Evolutionary conservation across 2,888 invertebrate genomes (phyloP), one percentile per base, ranked within the genome.

Genomic region (Callinectes sapidus): DNA sequence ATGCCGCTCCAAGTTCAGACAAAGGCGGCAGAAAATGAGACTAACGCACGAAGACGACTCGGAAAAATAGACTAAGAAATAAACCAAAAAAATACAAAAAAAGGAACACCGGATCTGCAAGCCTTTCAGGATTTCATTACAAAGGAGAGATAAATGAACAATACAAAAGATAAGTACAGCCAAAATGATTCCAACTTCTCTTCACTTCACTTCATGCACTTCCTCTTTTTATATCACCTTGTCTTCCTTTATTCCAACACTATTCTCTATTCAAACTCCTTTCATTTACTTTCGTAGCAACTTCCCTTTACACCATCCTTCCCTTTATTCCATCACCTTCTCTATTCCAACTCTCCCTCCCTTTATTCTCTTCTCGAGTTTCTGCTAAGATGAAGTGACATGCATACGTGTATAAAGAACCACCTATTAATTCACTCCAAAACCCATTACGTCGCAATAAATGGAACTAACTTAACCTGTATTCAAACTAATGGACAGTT

Each of bases 1-100:
- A 81, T 81, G 81, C 71, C 71, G 71, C 71, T 28, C 71, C 71
- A 71, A 71, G 71, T 81, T 35, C 81, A 81, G 81, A 81, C 81
- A 81, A 81, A 81, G 81, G 18, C 32, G 14, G 10, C 35, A 35
- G 35, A 81, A 81, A 81, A 81, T 81, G 16, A 81, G 81, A 81
- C 81, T 35, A 81, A 10, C 16, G 16, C 71, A 71, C 28, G 28
- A 71, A 71, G 71, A 71, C 71, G 71, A 71, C 71, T n/a, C 10
- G 18, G 81, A 81, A 81, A 81, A 81, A 81, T 32, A 81, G 71
- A 61, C 23, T 23, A 61, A 61, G 61, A 71, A 28, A 28, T 71
- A 28, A 8, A 48, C 10, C 5, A 48, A 28, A 8, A 71, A 35
- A 81, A 32, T 35, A 81, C 2, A 81, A 35, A 35, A 32, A 6